phyloP scores from a whole-genome alignment of 2,113 vertebrate species.

The Isichthys henryi region DNA sequence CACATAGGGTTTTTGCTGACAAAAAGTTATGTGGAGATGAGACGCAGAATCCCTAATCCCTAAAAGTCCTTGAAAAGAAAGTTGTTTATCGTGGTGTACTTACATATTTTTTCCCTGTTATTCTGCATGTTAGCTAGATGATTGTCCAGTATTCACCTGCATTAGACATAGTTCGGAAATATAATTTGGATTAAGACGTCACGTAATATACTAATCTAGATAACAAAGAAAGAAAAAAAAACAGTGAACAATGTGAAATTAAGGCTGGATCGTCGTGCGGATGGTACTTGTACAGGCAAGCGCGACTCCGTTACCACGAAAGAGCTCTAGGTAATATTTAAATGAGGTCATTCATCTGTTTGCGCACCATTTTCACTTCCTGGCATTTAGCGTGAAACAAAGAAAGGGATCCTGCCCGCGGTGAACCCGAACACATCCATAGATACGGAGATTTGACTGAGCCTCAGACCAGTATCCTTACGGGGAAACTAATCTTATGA shows the following conservation, averaged over 20 bases:
- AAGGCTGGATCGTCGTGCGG: neutral
- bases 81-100: neutral
- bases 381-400: neutral
- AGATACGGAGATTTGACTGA: neutral
- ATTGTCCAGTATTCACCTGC: neutral
- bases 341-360: neutral
- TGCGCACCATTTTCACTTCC: neutral
- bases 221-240: neutral
- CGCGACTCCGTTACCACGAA: neutral
- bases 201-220: neutral
- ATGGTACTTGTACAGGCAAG: neutral
- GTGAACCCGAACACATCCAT: neutral
- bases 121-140: neutral
- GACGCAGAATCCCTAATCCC: neutral
- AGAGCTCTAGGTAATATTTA: neutral
- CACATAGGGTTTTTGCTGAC: neutral
- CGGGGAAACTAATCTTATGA: neutral
- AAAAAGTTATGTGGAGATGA: neutral
- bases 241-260: neutral
- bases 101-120: neutral
- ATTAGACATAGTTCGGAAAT: neutral
- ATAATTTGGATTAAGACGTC: neutral
- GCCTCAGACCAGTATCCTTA: neutral
- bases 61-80: neutral
- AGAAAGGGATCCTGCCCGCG: neutral